Percentiles rank a stretch among this genome's conserved stretches.
phyloP scores from a whole-genome alignment of 1,140 invertebrate genomes.

The Drosophila athabasca region DNA sequence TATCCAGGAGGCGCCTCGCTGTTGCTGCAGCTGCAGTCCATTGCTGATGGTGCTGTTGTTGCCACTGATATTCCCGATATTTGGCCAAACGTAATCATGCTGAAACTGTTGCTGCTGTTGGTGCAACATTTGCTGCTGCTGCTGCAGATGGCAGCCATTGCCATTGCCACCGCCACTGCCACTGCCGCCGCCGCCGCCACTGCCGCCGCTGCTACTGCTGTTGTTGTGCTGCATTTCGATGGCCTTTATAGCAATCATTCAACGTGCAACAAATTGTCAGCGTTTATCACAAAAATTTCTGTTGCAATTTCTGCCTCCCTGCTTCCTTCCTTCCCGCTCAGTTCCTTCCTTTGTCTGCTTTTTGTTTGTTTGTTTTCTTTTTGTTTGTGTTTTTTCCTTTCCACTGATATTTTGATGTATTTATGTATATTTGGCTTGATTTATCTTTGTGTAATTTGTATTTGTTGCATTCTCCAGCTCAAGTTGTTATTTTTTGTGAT shows the following conservation, averaged over 20 bases:
- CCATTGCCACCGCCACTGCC: constrained; percentile 24
- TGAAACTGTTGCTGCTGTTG: constrained; percentile 41
- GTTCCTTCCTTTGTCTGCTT: constrained; percentile 22
- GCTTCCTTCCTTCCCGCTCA: constrained; percentile 16
- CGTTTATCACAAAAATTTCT: constrained; percentile 68
- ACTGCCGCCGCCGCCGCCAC: constrained; percentile 34
- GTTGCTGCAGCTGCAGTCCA: constrained; percentile 43
- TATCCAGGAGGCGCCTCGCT: constrained; percentile 43
- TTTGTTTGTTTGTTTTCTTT: constrained; percentile 22
- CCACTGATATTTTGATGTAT: background rate
- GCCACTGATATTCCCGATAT: constrained; percentile 23
- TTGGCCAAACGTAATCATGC: constrained; percentile 62
- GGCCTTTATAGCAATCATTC: constrained; percentile 72
- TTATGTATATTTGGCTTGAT: constrained; percentile 44
- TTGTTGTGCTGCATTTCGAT: constrained; percentile 74
- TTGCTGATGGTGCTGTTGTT: constrained; percentile 33
- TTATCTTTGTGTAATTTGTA: constrained; percentile 21
- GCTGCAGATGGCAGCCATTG: constrained; percentile 22
- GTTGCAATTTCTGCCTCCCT: constrained; percentile 31
- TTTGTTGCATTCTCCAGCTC: constrained; percentile 12
- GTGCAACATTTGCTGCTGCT: constrained; percentile 32
- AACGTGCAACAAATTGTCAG: constrained; percentile 69
- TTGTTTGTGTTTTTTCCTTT: constrained; percentile 12
- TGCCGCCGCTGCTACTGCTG: constrained; percentile 36
- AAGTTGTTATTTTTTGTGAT: constrained; percentile 23